Conservation (phyloP, 2,113 vertebrate species). For the Herpetotheres cachinnans region DNA sequence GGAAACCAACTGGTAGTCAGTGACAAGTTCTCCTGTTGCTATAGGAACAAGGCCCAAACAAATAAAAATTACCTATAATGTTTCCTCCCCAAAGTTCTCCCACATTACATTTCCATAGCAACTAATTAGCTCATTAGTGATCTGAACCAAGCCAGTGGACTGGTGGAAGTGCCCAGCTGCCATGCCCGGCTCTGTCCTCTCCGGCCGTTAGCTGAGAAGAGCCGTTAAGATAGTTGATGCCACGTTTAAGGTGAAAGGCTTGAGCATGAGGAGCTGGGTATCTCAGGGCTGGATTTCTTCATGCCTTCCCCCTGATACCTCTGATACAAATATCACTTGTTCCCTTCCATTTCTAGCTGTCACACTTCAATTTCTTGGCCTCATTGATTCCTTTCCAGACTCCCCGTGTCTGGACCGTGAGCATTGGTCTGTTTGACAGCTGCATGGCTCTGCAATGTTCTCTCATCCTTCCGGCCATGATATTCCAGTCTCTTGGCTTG, state of each 20-base stretch:
- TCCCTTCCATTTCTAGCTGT: slow-evolving; percentile 13
- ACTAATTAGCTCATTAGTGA: slow-evolving; percentile 58
- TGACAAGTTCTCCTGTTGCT: slow-evolving; percentile 58
- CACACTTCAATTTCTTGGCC: background rate
- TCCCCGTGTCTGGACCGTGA: background rate
- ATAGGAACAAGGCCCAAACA: slow-evolving; percentile 66
- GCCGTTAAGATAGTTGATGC: background rate
- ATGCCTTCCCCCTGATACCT: background rate
- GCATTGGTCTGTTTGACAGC: background rate
- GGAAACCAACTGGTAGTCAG: slow-evolving; percentile 58
- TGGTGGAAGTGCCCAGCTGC: background rate
- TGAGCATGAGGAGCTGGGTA: background rate
- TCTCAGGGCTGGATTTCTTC: slow-evolving; percentile 7
- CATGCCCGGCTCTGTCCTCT: background rate
- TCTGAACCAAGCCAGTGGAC: background rate
- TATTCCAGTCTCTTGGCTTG: background rate
- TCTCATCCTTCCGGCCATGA: background rate
- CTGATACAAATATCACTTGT: background rate
- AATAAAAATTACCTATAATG: slow-evolving; percentile 67
- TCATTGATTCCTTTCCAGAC: background rate
- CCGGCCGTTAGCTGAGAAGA: fast-evolving
- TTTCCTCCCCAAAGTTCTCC: slow-evolving; percentile 53
- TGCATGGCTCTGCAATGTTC: background rate
- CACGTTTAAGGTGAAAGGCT: background rate
- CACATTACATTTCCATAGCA: slow-evolving; percentile 63